A percentile compares a stretch with the other conserved stretches of the same genome.
Evolutionary conservation across 1,140 invertebrate species (phyloP).

Genomic region (Pogonus chalceus): DNA sequence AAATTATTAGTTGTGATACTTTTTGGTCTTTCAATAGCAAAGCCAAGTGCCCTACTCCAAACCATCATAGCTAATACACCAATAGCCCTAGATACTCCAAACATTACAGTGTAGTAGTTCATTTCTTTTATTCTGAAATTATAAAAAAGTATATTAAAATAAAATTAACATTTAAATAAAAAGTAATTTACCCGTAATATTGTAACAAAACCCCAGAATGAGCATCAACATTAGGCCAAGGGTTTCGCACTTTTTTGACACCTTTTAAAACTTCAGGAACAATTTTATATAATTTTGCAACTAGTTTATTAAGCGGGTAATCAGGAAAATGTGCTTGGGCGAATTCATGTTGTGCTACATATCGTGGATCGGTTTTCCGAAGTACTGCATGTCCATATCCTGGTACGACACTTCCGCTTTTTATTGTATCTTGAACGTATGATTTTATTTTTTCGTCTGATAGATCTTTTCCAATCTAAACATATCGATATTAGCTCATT

Average conservation of each 20-base stretch:
- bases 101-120: constrained; percentile 97
- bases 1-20: constrained; percentile 83
- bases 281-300: constrained; percentile 87
- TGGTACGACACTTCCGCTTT: constrained; percentile 75
- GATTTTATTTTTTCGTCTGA: constrained; percentile 83
- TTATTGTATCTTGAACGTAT: constrained; percentile 91
- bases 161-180: too few relatives aligned
- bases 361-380: constrained; percentile 90
- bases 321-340: constrained; percentile 89
- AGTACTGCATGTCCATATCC: constrained; percentile 96
- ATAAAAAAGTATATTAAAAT: constrained; percentile 83
- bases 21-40: constrained; percentile 94
- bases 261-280: constrained; percentile 88
- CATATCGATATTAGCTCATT: too few relatives aligned
- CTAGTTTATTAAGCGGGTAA: constrained; percentile 84
- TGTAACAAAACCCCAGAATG: constrained; percentile 87
- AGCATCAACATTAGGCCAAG: constrained; percentile 98
- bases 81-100: constrained; percentile 89
- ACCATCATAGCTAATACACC: constrained; percentile 85
- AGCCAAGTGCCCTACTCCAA: constrained; percentile 89
- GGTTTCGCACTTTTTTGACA: constrained; percentile 96
- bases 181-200: constrained; percentile 30
- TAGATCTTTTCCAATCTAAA: constrained; percentile 64
- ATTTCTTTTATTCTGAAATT: constrained; percentile 98
- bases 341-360: constrained; percentile 88